phyloP scores from a whole-genome alignment of 2,113 vertebrate species.

The Ptychochromis oligacanthus region DNA sequence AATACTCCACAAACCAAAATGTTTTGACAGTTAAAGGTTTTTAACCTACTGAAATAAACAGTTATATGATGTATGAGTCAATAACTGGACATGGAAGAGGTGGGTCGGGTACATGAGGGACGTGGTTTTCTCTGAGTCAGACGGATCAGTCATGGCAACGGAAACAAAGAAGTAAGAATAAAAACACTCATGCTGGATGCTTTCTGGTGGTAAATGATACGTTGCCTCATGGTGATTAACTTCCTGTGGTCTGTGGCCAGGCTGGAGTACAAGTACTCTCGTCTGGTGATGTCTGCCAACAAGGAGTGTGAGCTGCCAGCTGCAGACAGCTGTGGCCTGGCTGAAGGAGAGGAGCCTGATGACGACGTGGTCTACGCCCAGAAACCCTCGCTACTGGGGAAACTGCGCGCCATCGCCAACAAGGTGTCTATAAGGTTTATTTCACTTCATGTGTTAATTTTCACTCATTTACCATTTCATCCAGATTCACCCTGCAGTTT shows the following conservation, averaged over 20 bases:
- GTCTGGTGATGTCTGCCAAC: conserved; percentile 94
- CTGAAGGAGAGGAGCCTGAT: conserved; percentile 93
- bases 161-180: not conserved
- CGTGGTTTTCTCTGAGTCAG: not conserved
- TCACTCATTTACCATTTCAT: not conserved
- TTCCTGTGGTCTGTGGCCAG: conserved; percentile 70
- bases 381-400: conserved; percentile 89
- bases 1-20: not conserved
- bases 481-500: not conserved
- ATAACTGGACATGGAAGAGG: not conserved
- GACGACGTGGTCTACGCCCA: conserved; percentile 93
- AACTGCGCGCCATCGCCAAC: conserved; percentile 92
- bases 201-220: not conserved
- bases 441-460: not conserved
- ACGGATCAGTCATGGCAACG: not conserved
- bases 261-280: conserved; percentile 97
- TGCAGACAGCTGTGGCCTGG: conserved; percentile 96
- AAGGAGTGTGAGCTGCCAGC: conserved; percentile 95
- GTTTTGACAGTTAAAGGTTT: not conserved
- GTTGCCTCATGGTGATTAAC: not conserved
- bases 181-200: not conserved
- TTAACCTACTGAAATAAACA: not conserved
- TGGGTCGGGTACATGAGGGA: not conserved
- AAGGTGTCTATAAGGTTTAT: conserved; percentile 79
- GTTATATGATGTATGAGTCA: not conserved